Conservation (phyloP, 1,140 invertebrate species). For the Cataglyphis hispanica region DNA sequence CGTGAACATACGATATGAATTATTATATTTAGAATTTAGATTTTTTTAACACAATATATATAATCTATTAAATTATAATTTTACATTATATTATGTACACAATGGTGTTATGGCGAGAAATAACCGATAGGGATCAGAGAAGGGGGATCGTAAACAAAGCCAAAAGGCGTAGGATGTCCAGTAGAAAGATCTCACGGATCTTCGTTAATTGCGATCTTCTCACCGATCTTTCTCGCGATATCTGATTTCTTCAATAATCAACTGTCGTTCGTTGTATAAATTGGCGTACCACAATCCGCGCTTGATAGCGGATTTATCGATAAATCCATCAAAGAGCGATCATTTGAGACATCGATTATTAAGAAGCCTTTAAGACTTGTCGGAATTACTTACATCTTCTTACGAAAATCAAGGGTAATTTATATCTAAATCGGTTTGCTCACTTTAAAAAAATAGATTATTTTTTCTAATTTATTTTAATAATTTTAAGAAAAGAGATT, state of each 20-base stretch:
- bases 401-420: neutral
- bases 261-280: conserved; percentile 11
- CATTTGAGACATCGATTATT: neutral
- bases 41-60: neutral
- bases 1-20: neutral
- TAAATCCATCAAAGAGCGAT: conserved; percentile 13
- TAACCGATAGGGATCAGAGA: conserved; percentile 75
- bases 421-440: neutral
- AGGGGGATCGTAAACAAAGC: conserved; percentile 80
- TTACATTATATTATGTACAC: neutral
- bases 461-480: neutral
- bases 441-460: neutral
- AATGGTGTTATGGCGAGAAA: conserved; percentile 67
- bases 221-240: conserved; percentile 63
- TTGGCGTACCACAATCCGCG: conserved; percentile 13
- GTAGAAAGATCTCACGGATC: conserved; percentile 68
- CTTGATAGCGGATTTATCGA: conserved; percentile 10
- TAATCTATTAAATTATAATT: conserved; percentile 22
- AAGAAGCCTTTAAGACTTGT: neutral
- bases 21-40: neutral
- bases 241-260: conserved; percentile 73
- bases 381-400: neutral
- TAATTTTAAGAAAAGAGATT: neutral
- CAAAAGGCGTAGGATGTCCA: conserved; percentile 77
- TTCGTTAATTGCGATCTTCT: conserved; percentile 78